Evolutionary conservation across 1,140 invertebrate genomes (phyloP).

Genomic region (Galleria mellonella): DNA sequence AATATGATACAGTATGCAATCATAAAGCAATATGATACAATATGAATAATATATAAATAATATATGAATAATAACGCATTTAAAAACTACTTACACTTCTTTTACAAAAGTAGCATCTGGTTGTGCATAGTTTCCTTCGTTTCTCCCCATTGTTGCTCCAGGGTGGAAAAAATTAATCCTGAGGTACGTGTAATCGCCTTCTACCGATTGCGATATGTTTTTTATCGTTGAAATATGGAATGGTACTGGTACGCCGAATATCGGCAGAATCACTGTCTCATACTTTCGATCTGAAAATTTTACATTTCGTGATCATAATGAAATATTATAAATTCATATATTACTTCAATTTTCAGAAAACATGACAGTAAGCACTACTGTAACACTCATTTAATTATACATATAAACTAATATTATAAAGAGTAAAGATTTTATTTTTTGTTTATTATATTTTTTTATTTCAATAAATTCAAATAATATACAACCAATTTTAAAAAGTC

Average conservation of each 20-base stretch:
- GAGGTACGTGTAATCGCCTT: conserved; percentile 99
- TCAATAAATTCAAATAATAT: no score
- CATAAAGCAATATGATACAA: no score
- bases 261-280: conserved; percentile 97
- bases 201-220: conserved; percentile 98
- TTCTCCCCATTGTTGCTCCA: conserved; percentile 94
- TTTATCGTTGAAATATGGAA: conserved; percentile 99
- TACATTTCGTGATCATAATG: conserved; percentile 9
- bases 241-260: conserved; percentile 96
- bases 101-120: conserved; percentile 98
- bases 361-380: no score
- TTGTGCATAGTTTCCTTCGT: conserved; percentile 92
- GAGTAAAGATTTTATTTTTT: background rate
- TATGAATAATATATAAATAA: no score
- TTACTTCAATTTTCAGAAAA: no score
- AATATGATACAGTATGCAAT: no score
- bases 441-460: no score
- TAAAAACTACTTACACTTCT: conserved; percentile 87
- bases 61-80: no score
- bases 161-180: conserved; percentile 99
- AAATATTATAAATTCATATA: no score
- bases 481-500: no score
- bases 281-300: conserved; percentile 91
- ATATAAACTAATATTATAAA: no score
- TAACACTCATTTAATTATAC: no score